These are phyloP conservation scores for Erethizon dorsatum DNA, from an alignment of 2,797 vertebrate species.

Conservation along the genomic window DNA sequence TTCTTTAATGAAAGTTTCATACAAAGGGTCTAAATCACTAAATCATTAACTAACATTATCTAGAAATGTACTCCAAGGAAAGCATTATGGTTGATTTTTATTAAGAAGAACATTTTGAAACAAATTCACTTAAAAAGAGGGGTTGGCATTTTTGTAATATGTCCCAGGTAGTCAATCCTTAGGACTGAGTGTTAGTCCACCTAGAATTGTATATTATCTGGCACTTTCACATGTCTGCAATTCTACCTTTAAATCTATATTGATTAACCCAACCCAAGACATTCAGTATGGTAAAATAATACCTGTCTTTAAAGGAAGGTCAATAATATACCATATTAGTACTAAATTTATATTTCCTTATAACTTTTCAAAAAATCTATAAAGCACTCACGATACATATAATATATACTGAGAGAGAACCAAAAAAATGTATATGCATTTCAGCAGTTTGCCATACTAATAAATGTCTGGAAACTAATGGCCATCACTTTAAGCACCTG, in stretches of 20 bases:
- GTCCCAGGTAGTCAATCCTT: not conserved
- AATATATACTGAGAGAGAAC: not conserved
- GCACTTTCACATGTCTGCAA: not conserved
- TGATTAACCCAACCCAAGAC: not conserved
- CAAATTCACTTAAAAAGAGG: not conserved
- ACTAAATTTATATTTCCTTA: constrained; percentile 20
- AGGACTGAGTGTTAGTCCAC: not conserved
- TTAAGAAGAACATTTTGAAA: constrained; percentile 36
- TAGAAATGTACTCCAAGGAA: constrained; percentile 40
- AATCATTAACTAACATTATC: constrained; percentile 53
- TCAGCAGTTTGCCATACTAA: not conserved
- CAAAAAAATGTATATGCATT: not conserved
- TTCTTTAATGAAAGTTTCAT: constrained; percentile 44
- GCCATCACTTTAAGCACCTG: not conserved
- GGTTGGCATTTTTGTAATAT: constrained; percentile 29
- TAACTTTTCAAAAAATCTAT: not conserved
- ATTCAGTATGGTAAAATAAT: not conserved
- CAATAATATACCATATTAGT: not conserved
- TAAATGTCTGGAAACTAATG: not conserved
- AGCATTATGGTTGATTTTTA: constrained; percentile 22
- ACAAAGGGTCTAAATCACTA: constrained; percentile 46
- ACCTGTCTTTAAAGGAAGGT: not conserved
- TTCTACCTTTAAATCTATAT: not conserved
- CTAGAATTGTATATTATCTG: not conserved
- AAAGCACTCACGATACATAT: not conserved